Evolutionary conservation across 2,888 invertebrate species (phyloP).

Genomic region (Melanostoma scalare): DNA sequence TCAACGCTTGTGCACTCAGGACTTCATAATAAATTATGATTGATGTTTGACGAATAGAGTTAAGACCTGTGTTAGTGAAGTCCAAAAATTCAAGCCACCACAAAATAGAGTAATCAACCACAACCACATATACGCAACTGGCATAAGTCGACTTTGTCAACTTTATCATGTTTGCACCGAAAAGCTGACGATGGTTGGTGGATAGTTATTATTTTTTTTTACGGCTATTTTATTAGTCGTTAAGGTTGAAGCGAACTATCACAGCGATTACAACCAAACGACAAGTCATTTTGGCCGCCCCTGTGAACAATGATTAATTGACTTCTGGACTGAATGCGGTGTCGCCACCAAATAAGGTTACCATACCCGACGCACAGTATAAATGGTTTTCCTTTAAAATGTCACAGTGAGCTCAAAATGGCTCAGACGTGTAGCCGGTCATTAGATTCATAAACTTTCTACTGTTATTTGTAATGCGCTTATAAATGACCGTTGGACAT

Average conservation of each 20-base stretch:
- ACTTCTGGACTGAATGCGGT: conserved; percentile 39
- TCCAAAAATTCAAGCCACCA: conserved; percentile 34
- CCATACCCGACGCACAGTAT: conserved; percentile 9
- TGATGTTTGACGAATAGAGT: conserved; percentile 57
- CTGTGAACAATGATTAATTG: conserved; percentile 62
- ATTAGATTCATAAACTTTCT: conserved; percentile 61
- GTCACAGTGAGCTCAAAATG: conserved; percentile 39
- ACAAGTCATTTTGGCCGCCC: conserved; percentile 50
- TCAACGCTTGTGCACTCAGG: conserved; percentile 11
- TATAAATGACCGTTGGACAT: conserved; percentile 47
- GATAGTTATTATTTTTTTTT: conserved; percentile 55
- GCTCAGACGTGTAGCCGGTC: conserved; percentile 25
- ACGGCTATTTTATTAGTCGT: conserved; percentile 37
- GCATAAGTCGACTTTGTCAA: conserved; percentile 26
- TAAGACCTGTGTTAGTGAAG: conserved; percentile 11
- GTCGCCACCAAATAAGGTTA: conserved; percentile 54
- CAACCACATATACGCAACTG: conserved; percentile 26
- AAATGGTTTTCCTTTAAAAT: conserved; percentile 56
- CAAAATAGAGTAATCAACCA: conserved; percentile 56
- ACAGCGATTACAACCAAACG: conserved; percentile 38
- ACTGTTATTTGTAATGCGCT: conserved; percentile 50
- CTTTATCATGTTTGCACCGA: conserved; percentile 33
- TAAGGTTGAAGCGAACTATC: conserved; percentile 46
- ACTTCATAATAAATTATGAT: conserved; percentile 61
- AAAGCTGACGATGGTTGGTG: conserved; percentile 20